Evolutionary conservation across 1,140 invertebrate genomes (phyloP), one percentile per base, ranked within the genome.

Genomic region (Lepidurus arcticus): DNA sequence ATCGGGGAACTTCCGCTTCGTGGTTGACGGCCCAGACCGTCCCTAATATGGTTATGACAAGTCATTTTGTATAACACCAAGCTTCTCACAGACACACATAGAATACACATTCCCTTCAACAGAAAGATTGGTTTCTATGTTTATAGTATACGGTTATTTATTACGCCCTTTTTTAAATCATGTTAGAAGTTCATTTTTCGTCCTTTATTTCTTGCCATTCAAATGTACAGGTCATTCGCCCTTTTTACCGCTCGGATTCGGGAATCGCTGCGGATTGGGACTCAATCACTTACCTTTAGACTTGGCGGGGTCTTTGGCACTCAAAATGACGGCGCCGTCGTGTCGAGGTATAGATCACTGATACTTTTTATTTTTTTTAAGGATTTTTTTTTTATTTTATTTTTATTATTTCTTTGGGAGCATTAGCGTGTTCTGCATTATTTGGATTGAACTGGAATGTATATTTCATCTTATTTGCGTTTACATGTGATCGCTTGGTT

Each of bases 1-100:
- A 65, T 16, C 53, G 21, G 53, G 53, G 53, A 65, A 65, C 53
- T 65, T 65, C 53, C 53, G 53, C 53, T 65, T 65, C 53, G 53
- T 65, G 53, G 53, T 65, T 65, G 53, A 65, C 53, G 53, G 53
- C 53, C 53, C 53, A 65, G 53, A 65, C 53, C 53, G 53, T 65
- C 53, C 21, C 53, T 65, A 65, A 65, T 65, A 65, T 65, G 53
- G 53, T 65, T 65, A 65, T 65, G 53, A 65, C 53, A 65, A 65
- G 53, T 65, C 53, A 65, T 65, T 65, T 65, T 65, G 53, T n/a
- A 65, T 65, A 65, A 34, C 53, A 65, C 53, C 53, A 65, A 65
- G 53, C 53, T 65, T 65, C 53, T 11, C 53, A n/a, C 53, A 65
- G 16, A 65, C 53, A 65, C 53, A 65, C 53, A 21, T 21, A 13